Evolutionary conservation across 2,113 vertebrate species (phyloP).

Genomic region (Aptenodytes patagonicus): DNA sequence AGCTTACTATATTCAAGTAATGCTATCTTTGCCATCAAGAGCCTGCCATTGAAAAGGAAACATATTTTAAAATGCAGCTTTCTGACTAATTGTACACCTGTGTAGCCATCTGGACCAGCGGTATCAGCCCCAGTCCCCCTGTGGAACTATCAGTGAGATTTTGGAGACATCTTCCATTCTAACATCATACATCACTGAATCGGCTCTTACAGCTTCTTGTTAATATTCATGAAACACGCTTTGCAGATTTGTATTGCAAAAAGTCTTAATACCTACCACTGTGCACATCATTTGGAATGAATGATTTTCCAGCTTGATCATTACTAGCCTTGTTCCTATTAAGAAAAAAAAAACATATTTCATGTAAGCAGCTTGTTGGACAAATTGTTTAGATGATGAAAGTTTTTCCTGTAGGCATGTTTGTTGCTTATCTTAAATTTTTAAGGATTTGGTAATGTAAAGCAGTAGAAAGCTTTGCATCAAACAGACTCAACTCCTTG

Average conservation of each 20-base stretch:
- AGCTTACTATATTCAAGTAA: conserved; percentile 9
- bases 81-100: not conserved
- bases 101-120: not conserved
- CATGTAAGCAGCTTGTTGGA: conserved; percentile 34
- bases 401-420: conserved; percentile 3
- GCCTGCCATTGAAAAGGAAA: not conserved
- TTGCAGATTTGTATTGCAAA: conserved; percentile 12
- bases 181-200: not conserved
- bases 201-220: not conserved
- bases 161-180: not conserved
- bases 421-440: not conserved
- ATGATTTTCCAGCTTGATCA: conserved; percentile 11
- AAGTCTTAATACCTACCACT: conserved; percentile 29
- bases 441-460: not conserved
- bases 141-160: not conserved
- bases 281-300: conserved; percentile 50
- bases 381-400: not conserved
- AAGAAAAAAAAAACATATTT: not conserved
- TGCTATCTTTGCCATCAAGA: not conserved
- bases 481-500: not conserved
- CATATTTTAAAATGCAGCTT: conserved; percentile 3
- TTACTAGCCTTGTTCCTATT: conserved; percentile 7
- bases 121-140: not conserved
- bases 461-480: not conserved
- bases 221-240: conserved; percentile 41